Evolutionary conservation across 2,113 vertebrate species (phyloP).

Genomic region (Cheirogaleus medius): DNA sequence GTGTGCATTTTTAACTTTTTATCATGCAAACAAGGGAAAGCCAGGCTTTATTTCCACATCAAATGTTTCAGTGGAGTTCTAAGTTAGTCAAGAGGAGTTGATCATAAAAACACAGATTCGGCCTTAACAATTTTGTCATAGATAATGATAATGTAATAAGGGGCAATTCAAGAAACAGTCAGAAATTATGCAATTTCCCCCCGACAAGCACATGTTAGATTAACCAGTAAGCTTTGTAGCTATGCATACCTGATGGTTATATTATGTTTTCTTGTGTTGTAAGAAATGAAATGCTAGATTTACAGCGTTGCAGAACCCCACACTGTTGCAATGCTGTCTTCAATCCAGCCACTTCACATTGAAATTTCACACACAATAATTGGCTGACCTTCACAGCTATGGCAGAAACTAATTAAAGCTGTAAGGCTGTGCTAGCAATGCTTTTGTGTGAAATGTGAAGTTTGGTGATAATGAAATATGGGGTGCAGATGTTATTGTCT

Average conservation of each 20-base stretch:
- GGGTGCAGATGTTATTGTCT: conserved; percentile 89
- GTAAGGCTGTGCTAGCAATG: conserved; percentile 92
- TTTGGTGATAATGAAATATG: conserved; percentile 98
- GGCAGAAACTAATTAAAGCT: conserved; percentile 99
- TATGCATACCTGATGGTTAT: conserved; percentile 81
- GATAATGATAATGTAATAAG: conserved; percentile 71
- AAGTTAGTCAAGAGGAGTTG: conserved; percentile 48
- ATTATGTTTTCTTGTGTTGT: conserved; percentile 80
- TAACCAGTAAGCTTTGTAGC: conserved; percentile 81
- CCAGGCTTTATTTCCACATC: conserved; percentile 8
- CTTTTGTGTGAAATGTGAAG: conserved; percentile 95
- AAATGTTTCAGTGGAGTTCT: conserved; percentile 22
- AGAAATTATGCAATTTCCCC: conserved; percentile 49
- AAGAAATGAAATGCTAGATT: conserved; percentile 75
- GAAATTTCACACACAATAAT: conserved; percentile 98
- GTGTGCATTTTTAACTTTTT: neutral
- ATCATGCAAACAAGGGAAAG: conserved; percentile 1
- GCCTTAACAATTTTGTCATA: conserved; percentile 72
- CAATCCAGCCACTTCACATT: conserved; percentile 88
- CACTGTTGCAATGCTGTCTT: conserved; percentile 85
- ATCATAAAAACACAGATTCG: conserved; percentile 58
- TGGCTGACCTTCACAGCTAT: conserved; percentile 98
- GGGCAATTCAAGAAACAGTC: conserved; percentile 62
- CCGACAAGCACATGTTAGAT: conserved; percentile 80
- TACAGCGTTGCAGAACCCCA: conserved; percentile 76